A percentile compares a stretch with the other conserved stretches of the same genome.
Conservation (phyloP, 2,888 invertebrate genomes). For the Xylocampa areola region DNA sequence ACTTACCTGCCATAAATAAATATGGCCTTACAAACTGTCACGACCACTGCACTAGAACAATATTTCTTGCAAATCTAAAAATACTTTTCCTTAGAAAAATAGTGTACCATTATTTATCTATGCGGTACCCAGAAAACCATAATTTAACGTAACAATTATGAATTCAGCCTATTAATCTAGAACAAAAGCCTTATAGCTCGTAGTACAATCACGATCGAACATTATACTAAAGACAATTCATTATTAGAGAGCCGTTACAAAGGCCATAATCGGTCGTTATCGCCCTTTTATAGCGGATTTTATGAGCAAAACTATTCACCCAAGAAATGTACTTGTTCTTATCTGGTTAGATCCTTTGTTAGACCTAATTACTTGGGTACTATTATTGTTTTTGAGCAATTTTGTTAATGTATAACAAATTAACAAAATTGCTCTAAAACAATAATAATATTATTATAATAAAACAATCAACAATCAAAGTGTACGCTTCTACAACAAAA, state of each 20-base stretch:
- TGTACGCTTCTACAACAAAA: too few species aligned
- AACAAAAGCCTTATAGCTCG: constrained; percentile 73
- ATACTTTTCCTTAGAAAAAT: too few species aligned
- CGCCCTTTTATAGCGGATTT: constrained; percentile 90
- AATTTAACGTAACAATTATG: constrained; percentile 62
- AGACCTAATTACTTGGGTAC: constrained; percentile 72
- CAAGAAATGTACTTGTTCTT: constrained; percentile 83
- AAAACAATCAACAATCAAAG: too few species aligned
- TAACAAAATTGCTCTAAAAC: too few species aligned
- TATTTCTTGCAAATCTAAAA: too few species aligned
- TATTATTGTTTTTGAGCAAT: constrained; percentile 24
- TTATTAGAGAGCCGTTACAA: constrained; percentile 88
- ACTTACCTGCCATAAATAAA: constrained; percentile 1
- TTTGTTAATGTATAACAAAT: constrained; percentile 5
- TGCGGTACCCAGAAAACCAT: constrained; percentile 32
- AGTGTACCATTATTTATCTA: too few species aligned
- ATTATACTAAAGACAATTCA: constrained; percentile 89
- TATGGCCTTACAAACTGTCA: not conserved
- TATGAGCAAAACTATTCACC: constrained; percentile 89
- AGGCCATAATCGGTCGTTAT: constrained; percentile 88
- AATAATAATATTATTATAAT: too few species aligned
- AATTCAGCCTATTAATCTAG: constrained; percentile 68
- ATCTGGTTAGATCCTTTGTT: constrained; percentile 79
- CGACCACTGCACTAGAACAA: not conserved
- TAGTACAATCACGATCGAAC: constrained; percentile 79